These are phyloP conservation scores for Drosophila fuyamai DNA, from an alignment of 1,140 invertebrate genomes.

Conservation along the genomic window DNA sequence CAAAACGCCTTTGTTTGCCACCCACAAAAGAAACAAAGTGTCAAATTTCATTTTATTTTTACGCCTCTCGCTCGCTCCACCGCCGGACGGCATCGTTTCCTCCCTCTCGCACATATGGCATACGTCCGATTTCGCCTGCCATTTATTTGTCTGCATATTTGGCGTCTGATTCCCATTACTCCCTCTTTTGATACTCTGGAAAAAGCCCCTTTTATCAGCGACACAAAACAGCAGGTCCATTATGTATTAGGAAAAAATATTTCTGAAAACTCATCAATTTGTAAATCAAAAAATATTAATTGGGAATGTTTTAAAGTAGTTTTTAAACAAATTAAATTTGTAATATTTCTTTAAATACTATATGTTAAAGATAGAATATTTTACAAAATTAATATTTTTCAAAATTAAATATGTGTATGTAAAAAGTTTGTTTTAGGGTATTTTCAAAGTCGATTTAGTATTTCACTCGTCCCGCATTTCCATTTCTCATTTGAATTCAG, in stretches of 20 bases:
- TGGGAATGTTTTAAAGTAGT: too few species aligned
- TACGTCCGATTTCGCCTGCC: constrained; percentile 56
- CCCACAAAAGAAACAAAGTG: constrained; percentile 48
- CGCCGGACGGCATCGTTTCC: background rate
- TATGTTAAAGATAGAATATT: too few species aligned
- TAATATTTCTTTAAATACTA: too few species aligned
- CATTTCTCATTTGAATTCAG: constrained; percentile 28
- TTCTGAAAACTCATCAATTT: too few species aligned
- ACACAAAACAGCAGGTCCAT: too few species aligned
- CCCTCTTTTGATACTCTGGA: constrained; percentile 6
- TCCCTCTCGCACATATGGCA: constrained; percentile 23
- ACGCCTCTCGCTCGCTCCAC: constrained; percentile 4
- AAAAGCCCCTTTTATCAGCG: background rate
- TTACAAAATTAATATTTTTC: background rate
- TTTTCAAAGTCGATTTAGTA: background rate
- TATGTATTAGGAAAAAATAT: too few species aligned
- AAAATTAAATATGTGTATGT: background rate
- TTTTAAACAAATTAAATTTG: too few species aligned
- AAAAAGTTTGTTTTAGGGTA: background rate
- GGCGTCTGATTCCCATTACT: constrained; percentile 34
- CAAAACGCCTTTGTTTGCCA: constrained; percentile 34
- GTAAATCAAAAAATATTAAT: too few species aligned
- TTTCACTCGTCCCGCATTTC: background rate
- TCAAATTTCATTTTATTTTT: constrained; percentile 58
- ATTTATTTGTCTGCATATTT: constrained; percentile 68